A percentile compares a stretch with the other conserved stretches of the same genome.
Conservation (phyloP, 2,888 invertebrate species). For the Cecidostiba fungosa region DNA sequence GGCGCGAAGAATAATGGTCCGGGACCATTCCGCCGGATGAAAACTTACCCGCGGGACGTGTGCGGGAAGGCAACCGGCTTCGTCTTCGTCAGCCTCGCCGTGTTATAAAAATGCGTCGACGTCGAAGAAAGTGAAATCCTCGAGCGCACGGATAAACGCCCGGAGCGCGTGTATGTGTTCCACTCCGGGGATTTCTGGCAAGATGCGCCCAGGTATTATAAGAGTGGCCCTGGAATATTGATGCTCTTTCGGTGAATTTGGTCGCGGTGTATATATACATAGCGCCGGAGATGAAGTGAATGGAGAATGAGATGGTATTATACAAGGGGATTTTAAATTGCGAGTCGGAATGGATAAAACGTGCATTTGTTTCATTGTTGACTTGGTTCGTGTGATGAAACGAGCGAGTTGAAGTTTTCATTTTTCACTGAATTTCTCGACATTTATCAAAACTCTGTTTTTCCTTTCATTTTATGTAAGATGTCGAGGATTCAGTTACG, state of each 20-base stretch:
- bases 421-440: not conserved
- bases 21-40: slow-evolving; percentile 72
- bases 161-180: not conserved
- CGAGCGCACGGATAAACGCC: slow-evolving; percentile 3
- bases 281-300: not conserved
- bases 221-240: slow-evolving; percentile 13
- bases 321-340: not conserved
- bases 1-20: slow-evolving; percentile 74
- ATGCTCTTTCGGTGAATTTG: not conserved
- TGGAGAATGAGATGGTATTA: not conserved
- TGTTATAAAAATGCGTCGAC: slow-evolving; percentile 36
- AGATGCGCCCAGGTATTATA: not conserved
- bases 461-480: not conserved
- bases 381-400: not conserved
- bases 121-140: slow-evolving; percentile 45
- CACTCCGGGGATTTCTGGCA: not conserved
- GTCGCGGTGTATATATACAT: not conserved
- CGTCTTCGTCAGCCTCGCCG: slow-evolving; percentile 20
- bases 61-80: slow-evolving; percentile 29
- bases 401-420: not conserved
- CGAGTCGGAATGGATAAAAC: not conserved
- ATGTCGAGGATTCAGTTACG: not conserved
- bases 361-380: not conserved
- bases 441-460: not conserved
- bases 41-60: slow-evolving; percentile 67